Conservation (phyloP, 2,888 invertebrate species). For the Erpobdella octoculata region DNA sequence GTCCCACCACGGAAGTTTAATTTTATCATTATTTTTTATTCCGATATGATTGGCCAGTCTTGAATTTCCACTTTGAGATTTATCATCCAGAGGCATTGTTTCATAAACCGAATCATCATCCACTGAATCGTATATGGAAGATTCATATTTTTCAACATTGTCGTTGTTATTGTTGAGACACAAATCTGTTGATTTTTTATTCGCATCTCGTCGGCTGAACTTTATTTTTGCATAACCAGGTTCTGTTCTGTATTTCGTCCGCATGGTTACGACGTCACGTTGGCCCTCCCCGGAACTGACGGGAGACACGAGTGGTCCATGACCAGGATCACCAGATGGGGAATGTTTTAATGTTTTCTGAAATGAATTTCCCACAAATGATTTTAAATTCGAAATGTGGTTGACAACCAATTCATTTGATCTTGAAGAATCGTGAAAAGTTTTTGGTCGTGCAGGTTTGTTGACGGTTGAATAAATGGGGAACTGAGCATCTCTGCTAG, state of each 20-base stretch:
- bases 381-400: neutral
- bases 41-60: neutral
- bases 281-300: neutral
- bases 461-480: conserved; percentile 26
- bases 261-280: neutral
- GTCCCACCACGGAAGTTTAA: neutral
- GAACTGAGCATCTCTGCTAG: neutral
- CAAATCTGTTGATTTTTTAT: neutral
- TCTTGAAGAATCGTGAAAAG: neutral
- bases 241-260: conserved; percentile 35
- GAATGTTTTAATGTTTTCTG: no score
- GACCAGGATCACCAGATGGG: neutral
- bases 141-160: neutral
- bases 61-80: neutral
- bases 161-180: neutral
- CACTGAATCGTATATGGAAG: conserved; percentile 4
- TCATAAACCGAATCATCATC: conserved; percentile 13
- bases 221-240: conserved; percentile 28
- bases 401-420: neutral
- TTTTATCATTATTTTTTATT: neutral
- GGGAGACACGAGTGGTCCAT: no score
- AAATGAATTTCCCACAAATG: no score
- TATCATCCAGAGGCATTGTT: neutral
- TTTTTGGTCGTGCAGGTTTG: conserved; percentile 13
- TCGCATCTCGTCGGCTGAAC: neutral